These are phyloP conservation scores for Phymorhynchus buccinoides DNA, from an alignment of 1,140 invertebrate species.

Conservation along the genomic window DNA sequence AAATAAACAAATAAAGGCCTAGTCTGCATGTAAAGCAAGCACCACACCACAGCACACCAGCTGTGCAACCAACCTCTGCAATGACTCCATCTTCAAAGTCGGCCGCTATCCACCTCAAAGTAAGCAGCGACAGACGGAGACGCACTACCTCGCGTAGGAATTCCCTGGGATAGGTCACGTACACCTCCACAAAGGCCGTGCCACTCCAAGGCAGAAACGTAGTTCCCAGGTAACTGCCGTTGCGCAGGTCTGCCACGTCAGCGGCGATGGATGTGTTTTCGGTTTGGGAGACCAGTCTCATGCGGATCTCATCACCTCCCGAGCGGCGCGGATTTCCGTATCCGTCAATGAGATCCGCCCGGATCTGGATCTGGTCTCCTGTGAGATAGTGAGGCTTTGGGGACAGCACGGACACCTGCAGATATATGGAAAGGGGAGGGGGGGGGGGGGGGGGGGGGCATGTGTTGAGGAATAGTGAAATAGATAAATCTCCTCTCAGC, in stretches of 20 bases:
- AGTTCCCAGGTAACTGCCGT: constrained; percentile 4
- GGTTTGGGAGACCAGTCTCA: not conserved
- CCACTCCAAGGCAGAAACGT: not conserved
- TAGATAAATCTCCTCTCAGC: too few species aligned
- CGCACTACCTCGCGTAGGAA: not conserved
- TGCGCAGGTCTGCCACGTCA: constrained; percentile 17
- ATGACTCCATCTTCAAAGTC: too few species aligned
- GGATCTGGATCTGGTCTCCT: constrained; percentile 11
- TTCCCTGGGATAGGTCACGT: constrained; percentile 4
- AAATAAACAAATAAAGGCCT: too few species aligned
- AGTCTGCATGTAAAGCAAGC: too few species aligned
- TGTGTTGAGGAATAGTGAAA: too few species aligned
- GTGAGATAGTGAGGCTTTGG: not conserved
- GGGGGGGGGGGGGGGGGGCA: too few species aligned
- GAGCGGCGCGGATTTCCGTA: not conserved
- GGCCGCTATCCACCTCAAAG: too few species aligned
- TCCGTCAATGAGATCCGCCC: constrained; percentile 17
- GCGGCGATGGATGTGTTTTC: not conserved
- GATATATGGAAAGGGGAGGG: too few species aligned
- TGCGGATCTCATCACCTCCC: constrained; percentile 11
- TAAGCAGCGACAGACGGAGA: not conserved
- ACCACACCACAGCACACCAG: too few species aligned
- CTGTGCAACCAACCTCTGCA: too few species aligned
- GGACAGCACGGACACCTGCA: not conserved
- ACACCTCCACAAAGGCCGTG: not conserved